A percentile compares a stretch with the other conserved stretches of the same genome.
These are phyloP conservation scores for Palloptera scutellata DNA, from an alignment of 2,888 invertebrate genomes.

Conservation along the genomic window DNA sequence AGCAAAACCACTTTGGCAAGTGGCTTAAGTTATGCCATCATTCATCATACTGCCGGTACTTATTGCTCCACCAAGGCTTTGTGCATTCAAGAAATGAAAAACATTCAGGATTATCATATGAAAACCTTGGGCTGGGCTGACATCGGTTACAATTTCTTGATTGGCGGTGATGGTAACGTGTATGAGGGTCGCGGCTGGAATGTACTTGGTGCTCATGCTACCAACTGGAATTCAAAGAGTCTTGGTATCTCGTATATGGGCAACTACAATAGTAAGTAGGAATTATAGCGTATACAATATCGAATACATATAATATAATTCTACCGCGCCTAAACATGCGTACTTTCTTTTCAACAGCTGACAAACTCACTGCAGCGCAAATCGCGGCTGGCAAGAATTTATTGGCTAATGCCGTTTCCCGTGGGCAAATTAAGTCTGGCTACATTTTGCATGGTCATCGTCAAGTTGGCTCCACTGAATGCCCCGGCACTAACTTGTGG, in stretches of 20 bases:
- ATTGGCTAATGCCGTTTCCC: slow-evolving; percentile 68
- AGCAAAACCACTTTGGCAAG: slow-evolving; percentile 34
- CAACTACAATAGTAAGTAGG: slow-evolving; percentile 30
- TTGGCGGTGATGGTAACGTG: slow-evolving; percentile 50
- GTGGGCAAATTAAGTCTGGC: slow-evolving; percentile 67
- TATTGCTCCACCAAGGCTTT: slow-evolving; percentile 39
- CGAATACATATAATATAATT: slow-evolving; percentile 40
- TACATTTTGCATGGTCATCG: slow-evolving; percentile 72
- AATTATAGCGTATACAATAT: slow-evolving; percentile 38
- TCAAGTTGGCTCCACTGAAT: slow-evolving; percentile 69
- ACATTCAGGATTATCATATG: slow-evolving; percentile 48
- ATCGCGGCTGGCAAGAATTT: slow-evolving; percentile 65
- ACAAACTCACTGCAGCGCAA: slow-evolving; percentile 41
- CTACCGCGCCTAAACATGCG: neutral
- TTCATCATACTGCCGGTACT: slow-evolving; percentile 73
- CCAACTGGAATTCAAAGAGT: slow-evolving; percentile 45
- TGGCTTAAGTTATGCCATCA: slow-evolving; percentile 60
- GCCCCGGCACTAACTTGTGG: slow-evolving; percentile 71
- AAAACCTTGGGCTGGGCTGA: slow-evolving; percentile 45
- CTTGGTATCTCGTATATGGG: slow-evolving; percentile 51
- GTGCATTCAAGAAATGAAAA: slow-evolving; percentile 44
- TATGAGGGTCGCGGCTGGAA: slow-evolving; percentile 53
- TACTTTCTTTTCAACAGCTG: neutral
- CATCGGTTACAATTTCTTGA: slow-evolving; percentile 51
- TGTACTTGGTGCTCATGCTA: slow-evolving; percentile 47